A percentile compares a stretch with the other conserved stretches of the same genome.
Conservation (phyloP, 2,888 invertebrate genomes). For the Pherbina coryleti region DNA sequence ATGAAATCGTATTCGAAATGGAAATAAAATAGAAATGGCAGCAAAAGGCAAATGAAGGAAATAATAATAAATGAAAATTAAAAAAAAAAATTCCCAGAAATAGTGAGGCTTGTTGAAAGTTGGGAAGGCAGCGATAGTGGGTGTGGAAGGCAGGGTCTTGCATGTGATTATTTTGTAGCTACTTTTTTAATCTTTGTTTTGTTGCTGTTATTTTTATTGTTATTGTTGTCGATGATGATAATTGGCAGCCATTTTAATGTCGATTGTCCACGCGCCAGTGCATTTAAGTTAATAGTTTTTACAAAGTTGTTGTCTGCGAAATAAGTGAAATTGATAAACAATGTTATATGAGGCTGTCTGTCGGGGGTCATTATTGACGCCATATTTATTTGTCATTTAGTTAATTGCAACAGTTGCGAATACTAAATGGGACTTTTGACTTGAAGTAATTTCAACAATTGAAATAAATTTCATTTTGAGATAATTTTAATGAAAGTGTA, state of each 20-base stretch:
- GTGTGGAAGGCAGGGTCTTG: too few relatives aligned
- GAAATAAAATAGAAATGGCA: constrained; percentile 38
- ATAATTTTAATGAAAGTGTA: too few relatives aligned
- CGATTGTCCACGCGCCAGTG: constrained; percentile 35
- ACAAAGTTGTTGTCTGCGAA: constrained; percentile 38
- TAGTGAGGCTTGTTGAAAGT: neutral
- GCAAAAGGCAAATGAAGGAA: constrained; percentile 25
- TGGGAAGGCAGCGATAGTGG: neutral
- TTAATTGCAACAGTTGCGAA: neutral
- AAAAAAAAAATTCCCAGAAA: neutral
- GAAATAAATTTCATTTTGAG: too few relatives aligned
- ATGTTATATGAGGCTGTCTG: neutral
- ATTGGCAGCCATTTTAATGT: constrained; percentile 39
- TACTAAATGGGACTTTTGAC: too few relatives aligned
- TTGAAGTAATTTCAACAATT: too few relatives aligned
- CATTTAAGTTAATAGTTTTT: constrained; percentile 18
- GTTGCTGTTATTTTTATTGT: neutral
- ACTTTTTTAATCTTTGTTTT: neutral
- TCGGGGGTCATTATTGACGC: neutral
- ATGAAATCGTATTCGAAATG: constrained; percentile 32
- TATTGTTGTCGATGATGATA: constrained; percentile 25
- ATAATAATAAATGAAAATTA: neutral
- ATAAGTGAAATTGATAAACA: neutral
- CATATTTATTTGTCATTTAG: neutral
- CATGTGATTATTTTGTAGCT: too few relatives aligned